Conservation (phyloP, 2,888 invertebrate species). For the Napeogenes sylphis region DNA sequence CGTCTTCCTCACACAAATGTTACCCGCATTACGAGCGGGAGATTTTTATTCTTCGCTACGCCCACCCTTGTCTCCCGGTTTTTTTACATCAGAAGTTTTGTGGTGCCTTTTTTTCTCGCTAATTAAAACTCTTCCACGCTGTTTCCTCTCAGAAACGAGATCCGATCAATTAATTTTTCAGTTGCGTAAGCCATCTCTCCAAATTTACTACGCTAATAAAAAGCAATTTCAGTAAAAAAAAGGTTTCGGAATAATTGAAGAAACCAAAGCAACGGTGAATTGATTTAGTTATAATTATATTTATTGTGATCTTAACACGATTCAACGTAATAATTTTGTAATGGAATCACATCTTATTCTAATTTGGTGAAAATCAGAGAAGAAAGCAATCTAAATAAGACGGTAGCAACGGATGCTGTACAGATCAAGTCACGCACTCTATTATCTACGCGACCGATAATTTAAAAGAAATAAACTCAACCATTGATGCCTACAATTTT, state of each 20-base stretch:
- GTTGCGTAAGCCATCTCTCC: slow-evolving; percentile 68
- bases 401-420: slow-evolving; percentile 25
- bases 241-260: slow-evolving; percentile 66
- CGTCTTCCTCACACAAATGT: slow-evolving; percentile 78
- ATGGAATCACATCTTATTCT: slow-evolving; percentile 7
- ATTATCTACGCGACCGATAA: slow-evolving; percentile 44
- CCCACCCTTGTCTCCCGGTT: slow-evolving; percentile 75
- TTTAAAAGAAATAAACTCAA: slow-evolving; percentile 13
- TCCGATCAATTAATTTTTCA: slow-evolving; percentile 77
- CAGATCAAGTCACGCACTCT: slow-evolving; percentile 60
- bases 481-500: too few species aligned
- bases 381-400: slow-evolving; percentile 16
- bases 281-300: neutral
- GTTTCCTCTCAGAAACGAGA: slow-evolving; percentile 75
- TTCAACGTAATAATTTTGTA: neutral
- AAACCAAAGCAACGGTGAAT: slow-evolving; percentile 16
- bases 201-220: slow-evolving; percentile 70
- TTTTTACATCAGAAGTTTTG: slow-evolving; percentile 75
- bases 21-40: slow-evolving; percentile 76
- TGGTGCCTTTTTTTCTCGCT: slow-evolving; percentile 74
- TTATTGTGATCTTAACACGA: slow-evolving; percentile 1
- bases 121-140: slow-evolving; percentile 78
- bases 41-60: slow-evolving; percentile 72
- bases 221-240: slow-evolving; percentile 56
- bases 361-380: slow-evolving; percentile 9